phyloP scores from a whole-genome alignment of 2,888 invertebrate species.

The Ectemnius cavifrons region DNA sequence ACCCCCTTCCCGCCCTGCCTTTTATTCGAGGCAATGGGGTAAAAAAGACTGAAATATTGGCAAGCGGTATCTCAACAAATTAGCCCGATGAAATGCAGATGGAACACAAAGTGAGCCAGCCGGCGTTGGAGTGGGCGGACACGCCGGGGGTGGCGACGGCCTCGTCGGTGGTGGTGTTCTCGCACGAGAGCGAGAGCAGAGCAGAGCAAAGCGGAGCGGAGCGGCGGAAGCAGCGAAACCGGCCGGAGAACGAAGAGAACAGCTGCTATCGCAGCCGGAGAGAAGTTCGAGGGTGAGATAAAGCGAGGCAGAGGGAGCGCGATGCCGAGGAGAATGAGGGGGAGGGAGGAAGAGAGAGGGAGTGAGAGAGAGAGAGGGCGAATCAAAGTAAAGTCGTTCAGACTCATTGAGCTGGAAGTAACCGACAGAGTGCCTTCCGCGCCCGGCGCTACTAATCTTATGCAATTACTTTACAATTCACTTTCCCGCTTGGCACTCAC shows the following conservation, averaged over 20 bases:
- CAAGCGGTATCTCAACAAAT: constrained; percentile 78
- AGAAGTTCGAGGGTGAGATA: constrained; percentile 55
- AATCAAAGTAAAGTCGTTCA: constrained; percentile 77
- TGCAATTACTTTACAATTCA: constrained; percentile 78
- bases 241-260: too few species aligned
- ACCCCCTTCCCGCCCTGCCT: constrained; percentile 54
- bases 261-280: constrained; percentile 6
- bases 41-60: constrained; percentile 77
- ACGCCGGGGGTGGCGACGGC: constrained; percentile 29
- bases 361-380: constrained; percentile 61
- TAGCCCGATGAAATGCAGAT: constrained; percentile 76
- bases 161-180: constrained; percentile 14
- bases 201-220: constrained; percentile 59
- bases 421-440: constrained; percentile 76
- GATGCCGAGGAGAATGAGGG: constrained; percentile 15
- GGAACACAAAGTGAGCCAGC: constrained; percentile 64
- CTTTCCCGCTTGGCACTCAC: constrained; percentile 75
- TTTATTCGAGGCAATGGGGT: constrained; percentile 69
- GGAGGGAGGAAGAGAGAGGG: constrained; percentile 9
- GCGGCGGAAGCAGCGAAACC: constrained; percentile 14
- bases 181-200: constrained; percentile 44
- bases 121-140: constrained; percentile 54
- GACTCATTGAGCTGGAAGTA: constrained; percentile 77
- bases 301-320: constrained; percentile 28
- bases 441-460: constrained; percentile 75